Base-by-base conservation (phyloP, 2,797 vertebrate genomes). In the Rhinella marina region DNA sequence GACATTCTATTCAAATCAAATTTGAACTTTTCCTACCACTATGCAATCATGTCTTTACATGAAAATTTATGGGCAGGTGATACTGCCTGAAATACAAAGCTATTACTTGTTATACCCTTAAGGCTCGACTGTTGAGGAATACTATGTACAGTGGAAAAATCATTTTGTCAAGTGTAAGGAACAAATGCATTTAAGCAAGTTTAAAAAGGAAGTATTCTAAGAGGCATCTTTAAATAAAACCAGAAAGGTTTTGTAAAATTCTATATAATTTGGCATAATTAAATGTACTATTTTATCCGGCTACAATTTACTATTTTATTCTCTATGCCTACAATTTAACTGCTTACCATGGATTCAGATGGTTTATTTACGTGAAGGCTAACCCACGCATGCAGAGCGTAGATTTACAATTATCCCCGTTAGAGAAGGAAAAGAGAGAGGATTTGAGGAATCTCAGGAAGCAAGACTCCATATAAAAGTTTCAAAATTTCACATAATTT, bases 261-360 rank as follows among this genome's bases (percentile, higher is more conserved):
- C 93, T 94, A 94, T 95, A 91, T 94, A 95, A 95, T 95, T 95
- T 95, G 77, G 88, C 90, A 91, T 95, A 95, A 95, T 95, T 94
- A 95, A 95, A 93, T 92, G 93, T 93, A 94, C 92, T 94, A 93
- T 95, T 95, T 95, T 93, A 93, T 94, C 88, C 87, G 90, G 85
- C 94, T 95, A 90, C 94, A 95, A 94, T 95, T 95, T 95, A 91
- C 93, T 72, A 90, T 91, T 93, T 92, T 94, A 90, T 91, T 93
- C 87, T 91, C 73, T 23, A 52, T 76, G 73, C 21, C 73, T 76
- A 91, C 94, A 95, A 91, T 95, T 94, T 94, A 92, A 93, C 93
- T 92, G 91, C 93, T 94, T 88, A 78, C 91, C 91, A 59, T 90
- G 86, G 92, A 93, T 90, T 91, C 0, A 77, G 90, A 90, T 91